These are phyloP conservation scores for Drosophila cracens DNA, from an alignment of 2,888 invertebrate species.

Conservation along the genomic window DNA sequence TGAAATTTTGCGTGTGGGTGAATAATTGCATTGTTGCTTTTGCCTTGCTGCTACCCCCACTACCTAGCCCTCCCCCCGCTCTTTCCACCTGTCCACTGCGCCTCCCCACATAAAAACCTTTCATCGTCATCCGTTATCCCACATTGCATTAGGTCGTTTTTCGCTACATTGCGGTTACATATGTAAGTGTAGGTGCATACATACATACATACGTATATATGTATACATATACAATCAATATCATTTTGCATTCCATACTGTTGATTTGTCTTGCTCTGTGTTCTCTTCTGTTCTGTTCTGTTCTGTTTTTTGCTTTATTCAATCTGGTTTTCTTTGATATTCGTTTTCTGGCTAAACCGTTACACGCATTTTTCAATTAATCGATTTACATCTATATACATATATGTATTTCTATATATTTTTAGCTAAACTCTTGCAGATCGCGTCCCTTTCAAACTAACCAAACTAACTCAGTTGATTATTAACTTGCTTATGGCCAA, in stretches of 20 bases:
- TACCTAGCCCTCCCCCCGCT: background rate
- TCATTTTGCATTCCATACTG: slow-evolving; percentile 19
- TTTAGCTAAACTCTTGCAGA: slow-evolving; percentile 82
- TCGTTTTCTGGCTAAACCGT: slow-evolving; percentile 52
- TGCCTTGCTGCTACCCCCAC: slow-evolving; percentile 9
- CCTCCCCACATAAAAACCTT: background rate
- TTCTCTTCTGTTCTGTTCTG: slow-evolving; percentile 9
- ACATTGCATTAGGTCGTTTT: slow-evolving; percentile 2
- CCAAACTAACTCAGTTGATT: slow-evolving; percentile 35
- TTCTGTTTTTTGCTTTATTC: slow-evolving; percentile 13
- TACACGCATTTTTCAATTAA: slow-evolving; percentile 56
- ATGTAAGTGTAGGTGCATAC: background rate
- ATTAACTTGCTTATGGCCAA: slow-evolving; percentile 19
- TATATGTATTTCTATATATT: slow-evolving; percentile 74
- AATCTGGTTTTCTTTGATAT: slow-evolving; percentile 27
- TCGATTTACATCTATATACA: slow-evolving; percentile 57
- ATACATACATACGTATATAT: background rate
- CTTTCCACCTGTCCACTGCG: background rate
- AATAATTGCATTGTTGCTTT: slow-evolving; percentile 30
- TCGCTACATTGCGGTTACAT: background rate
- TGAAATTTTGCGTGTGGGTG: slow-evolving; percentile 19
- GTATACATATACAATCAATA: background rate
- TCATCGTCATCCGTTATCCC: background rate
- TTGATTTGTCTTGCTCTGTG: slow-evolving; percentile 14
- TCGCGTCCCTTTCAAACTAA: slow-evolving; percentile 59